These are phyloP conservation scores for Papilio aristodemus DNA, from an alignment of 1,140 invertebrate species.

Conservation along the genomic window DNA sequence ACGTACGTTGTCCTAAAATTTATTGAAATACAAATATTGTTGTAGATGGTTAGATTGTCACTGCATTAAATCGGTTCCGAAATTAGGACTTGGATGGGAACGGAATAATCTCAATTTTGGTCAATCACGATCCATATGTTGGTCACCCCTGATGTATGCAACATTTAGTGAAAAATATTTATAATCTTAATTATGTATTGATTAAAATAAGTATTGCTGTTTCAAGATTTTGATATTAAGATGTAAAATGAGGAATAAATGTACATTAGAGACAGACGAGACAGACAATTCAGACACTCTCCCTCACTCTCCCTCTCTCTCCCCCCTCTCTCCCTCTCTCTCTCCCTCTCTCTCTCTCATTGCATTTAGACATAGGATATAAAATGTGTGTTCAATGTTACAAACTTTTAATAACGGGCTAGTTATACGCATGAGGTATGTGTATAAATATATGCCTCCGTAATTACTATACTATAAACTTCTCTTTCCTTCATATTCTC, in stretches of 20 bases:
- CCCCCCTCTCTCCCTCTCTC: not conserved
- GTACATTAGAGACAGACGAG: too few relatives aligned
- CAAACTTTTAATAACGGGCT: slow-evolving; percentile 45
- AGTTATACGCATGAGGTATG: slow-evolving; percentile 63
- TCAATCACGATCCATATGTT: too few relatives aligned
- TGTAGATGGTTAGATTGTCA: too few relatives aligned
- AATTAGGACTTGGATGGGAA: too few relatives aligned
- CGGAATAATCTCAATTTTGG: too few relatives aligned
- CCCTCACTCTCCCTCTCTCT: not conserved
- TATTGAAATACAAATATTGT: too few relatives aligned
- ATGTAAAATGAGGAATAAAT: not conserved
- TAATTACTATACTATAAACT: slow-evolving; percentile 36
- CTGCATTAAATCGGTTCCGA: too few relatives aligned
- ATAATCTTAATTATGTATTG: not conserved
- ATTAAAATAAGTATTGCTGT: not conserved
- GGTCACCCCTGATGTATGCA: too few relatives aligned
- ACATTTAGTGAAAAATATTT: not conserved
- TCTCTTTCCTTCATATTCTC: slow-evolving; percentile 68
- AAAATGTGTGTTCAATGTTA: slow-evolving; percentile 42
- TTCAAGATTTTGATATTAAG: not conserved
- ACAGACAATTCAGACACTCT: too few relatives aligned
- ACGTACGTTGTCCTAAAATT: too few relatives aligned
- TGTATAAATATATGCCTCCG: slow-evolving; percentile 56
- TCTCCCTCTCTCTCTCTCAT: not conserved
- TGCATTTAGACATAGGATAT: not conserved